Conservation (phyloP, 2,797 vertebrate genomes). For the Lateolabrax maculatus region DNA sequence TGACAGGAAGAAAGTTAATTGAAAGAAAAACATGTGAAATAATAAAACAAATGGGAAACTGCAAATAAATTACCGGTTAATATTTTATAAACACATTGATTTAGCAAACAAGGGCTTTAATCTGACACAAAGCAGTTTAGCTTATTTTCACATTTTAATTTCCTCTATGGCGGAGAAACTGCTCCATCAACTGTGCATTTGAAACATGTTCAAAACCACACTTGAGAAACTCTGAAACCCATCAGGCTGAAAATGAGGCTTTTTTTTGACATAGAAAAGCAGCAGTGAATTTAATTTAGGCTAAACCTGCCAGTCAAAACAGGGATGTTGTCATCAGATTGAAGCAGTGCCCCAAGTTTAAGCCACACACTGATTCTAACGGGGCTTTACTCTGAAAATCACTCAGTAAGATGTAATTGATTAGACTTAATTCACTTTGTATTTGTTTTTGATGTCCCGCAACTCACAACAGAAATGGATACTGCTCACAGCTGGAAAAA, state of each 20-base stretch:
- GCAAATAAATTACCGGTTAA: neutral
- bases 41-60: too few relatives aligned
- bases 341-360: too few relatives aligned
- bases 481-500: too few relatives aligned
- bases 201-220: slow-evolving; percentile 20
- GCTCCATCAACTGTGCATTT: neutral
- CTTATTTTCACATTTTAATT: slow-evolving; percentile 11
- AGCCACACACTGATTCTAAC: too few relatives aligned
- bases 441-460: too few relatives aligned
- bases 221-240: slow-evolving; percentile 16
- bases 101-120: neutral
- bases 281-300: too few relatives aligned
- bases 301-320: slow-evolving; percentile 26
- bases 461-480: too few relatives aligned
- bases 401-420: too few relatives aligned
- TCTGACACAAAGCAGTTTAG: neutral
- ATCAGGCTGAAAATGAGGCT: neutral
- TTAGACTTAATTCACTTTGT: too few relatives aligned
- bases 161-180: slow-evolving; percentile 16
- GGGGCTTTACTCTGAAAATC: too few relatives aligned
- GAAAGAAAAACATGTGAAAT: neutral
- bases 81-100: neutral
- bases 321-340: too few relatives aligned
- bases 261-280: slow-evolving; percentile 10
- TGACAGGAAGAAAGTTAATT: neutral